Evolutionary conservation across 2,113 vertebrate species (phyloP), one percentile per base, ranked within the genome.

Genomic region (Meleagris gallopavo): DNA sequence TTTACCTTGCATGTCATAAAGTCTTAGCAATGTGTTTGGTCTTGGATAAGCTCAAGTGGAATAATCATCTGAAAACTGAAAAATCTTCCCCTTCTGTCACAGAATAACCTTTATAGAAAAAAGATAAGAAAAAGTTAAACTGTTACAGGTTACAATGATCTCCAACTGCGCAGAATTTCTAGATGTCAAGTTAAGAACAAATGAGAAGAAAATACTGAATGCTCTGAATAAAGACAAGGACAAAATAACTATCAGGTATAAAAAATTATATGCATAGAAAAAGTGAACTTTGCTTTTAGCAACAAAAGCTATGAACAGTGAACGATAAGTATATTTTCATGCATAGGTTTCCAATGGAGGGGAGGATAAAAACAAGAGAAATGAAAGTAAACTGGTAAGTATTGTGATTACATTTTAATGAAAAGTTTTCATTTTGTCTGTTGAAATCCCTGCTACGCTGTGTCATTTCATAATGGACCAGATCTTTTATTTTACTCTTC

Each of bases 311-410:
- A 50, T 81, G 5, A 95, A 65, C 75, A 94, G 46, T 69, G 86
- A 36, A 75, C 76, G 86, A 93, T 69, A 43, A 5, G 2, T 97
- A 0, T 95, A 12, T 96, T 97, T 97, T 95, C 64, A 86, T 97
- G 70, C 90, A 16, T 91, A 99, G 99, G 97, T 99, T 98, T 98
- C 99, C 99, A 46, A 97, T 99, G 96, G 98, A 98, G 34, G 99
- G 99, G 95, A 99, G 98, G 95, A 99, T 99, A 97, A 99, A 98
- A 98, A 99, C 98, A 93, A 99, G 97, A 97, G 98, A 99, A 98
- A 99, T 99, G 99, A 99, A 99, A 98, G 98, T 99, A 69, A 99
- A 99, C 96, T 99, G 99, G 99, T 99, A 98, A 97, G 96, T 89
- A 96, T 76, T 78, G 2, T 24, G 57, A 8, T 95, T 73, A 57